Base-by-base conservation (phyloP, 2,888 invertebrate species). In the Apeira syringaria region DNA sequence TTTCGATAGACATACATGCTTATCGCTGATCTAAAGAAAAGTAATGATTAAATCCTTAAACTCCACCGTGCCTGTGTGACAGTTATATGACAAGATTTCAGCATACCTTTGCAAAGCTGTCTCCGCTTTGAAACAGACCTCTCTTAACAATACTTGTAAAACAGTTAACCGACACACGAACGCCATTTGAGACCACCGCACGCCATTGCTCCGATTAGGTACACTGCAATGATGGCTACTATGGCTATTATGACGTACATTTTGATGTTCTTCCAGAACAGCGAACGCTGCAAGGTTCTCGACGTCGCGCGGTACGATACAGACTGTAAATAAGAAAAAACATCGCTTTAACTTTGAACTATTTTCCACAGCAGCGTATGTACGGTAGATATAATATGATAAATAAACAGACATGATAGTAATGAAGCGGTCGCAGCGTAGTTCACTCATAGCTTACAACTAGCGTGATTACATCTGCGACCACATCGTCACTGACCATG, bases 261-360 rank as follows among this genome's bases (percentile, higher is more conserved):
- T 80, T 98, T 98, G 8, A 98, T 93, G 73, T 97, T 98, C 80
- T 98, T 97, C 97, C 97, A 98, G 83, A 97, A 98, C 83, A 98
- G 91, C 8, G 96, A 94, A 25, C 97, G 91, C 20, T 97, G 96
- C 48, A 98, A 82, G 53, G 95, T 96, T 66, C 97, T 92, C 56
- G 98, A 97, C 2, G 95, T 95, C 64, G 94, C 94, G 61, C 96
- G 94, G 85, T 98, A 98, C 48, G 96, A 92, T 6, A 97, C 94
- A 1, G 98, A 96, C 97, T 98, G 84, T 22, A 54, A 52, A 35
- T 22, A 28, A 26, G 12, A 26, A 13, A 26, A 7, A 20, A 7
- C n/a, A n/a, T n/a, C n/a, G n/a, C n/a, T n/a, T n/a, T n/a, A n/a
- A n/a, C n/a, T n/a, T n/a, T n/a, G n/a, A n/a, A n/a, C n/a, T n/a